These are phyloP conservation scores for Spatula clypeata DNA, from an alignment of 2,797 vertebrate species.

Conservation along the genomic window DNA sequence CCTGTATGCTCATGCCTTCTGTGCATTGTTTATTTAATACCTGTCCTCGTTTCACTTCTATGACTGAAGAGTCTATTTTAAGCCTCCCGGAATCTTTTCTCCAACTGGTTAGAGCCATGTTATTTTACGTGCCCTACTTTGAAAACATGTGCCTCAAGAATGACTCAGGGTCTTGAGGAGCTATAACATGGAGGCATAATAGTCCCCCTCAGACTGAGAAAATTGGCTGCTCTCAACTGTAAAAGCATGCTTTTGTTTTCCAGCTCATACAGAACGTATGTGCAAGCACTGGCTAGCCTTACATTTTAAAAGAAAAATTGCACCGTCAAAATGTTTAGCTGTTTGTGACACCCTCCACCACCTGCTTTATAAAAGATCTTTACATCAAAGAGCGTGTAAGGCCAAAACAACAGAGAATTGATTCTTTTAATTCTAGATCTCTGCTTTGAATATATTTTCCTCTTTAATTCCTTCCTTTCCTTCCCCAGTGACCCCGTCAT, in stretches of 20 bases:
- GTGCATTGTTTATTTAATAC: constrained; percentile 59
- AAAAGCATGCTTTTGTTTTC: constrained; percentile 8
- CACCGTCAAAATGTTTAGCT: background rate
- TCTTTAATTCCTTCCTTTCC: background rate
- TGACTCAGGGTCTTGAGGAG: constrained; percentile 31
- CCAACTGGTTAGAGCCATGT: background rate
- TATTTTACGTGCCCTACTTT: constrained; percentile 44
- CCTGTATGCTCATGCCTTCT: background rate
- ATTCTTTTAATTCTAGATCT: background rate
- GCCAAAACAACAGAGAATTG: background rate
- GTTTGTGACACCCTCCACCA: background rate
- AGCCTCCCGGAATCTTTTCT: constrained; percentile 15
- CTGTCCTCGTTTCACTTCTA: constrained; percentile 18
- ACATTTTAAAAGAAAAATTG: background rate
- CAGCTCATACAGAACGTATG: background rate
- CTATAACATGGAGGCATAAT: background rate
- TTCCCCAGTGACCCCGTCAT: background rate
- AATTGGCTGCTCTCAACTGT: background rate
- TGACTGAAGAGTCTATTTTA: constrained; percentile 28
- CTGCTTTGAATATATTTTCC: background rate
- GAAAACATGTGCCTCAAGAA: background rate
- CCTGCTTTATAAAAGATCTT: background rate
- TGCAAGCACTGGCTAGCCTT: background rate
- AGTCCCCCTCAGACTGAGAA: background rate
- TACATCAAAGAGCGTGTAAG: background rate